A percentile compares a stretch with the other conserved stretches of the same genome.
These are phyloP conservation scores for Malurus alboscapulatus DNA, from an alignment of 2,113 vertebrate genomes.

Conservation along the genomic window DNA sequence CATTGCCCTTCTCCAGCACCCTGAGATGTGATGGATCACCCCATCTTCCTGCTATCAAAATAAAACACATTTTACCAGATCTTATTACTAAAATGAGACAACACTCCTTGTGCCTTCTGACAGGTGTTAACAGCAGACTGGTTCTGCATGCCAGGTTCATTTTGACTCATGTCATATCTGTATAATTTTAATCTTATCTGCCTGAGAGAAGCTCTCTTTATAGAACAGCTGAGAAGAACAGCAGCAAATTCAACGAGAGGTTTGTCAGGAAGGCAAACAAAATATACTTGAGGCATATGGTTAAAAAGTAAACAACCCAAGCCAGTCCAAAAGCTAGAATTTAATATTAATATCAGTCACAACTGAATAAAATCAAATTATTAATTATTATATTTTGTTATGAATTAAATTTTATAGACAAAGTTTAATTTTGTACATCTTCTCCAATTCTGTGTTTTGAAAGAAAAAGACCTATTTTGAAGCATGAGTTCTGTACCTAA, in stretches of 20 bases:
- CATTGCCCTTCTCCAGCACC: not conserved
- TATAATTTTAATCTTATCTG: not conserved
- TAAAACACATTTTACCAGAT: not conserved
- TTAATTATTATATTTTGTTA: not conserved
- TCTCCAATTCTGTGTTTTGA: not conserved
- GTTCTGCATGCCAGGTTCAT: not conserved
- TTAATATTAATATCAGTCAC: not conserved
- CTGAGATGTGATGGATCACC: not conserved
- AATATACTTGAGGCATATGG: not conserved
- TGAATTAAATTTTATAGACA: not conserved
- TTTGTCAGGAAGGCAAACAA: not conserved
- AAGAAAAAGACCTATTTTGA: not conserved
- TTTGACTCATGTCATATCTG: not conserved
- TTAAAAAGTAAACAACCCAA: not conserved
- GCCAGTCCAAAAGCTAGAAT: not conserved
- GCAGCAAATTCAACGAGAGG: not conserved
- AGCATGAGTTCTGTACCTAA: not conserved
- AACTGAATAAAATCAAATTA: not conserved
- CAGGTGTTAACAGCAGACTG: not conserved
- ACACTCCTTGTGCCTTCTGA: not conserved
- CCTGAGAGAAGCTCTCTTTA: not conserved
- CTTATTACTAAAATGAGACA: not conserved
- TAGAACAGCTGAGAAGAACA: not conserved
- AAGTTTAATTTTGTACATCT: accelerated
- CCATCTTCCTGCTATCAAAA: not conserved